Percentiles rank a stretch among this genome's conserved stretches.
phyloP scores from a whole-genome alignment of 2,888 invertebrate species.

The Cerceris rybyensis region DNA sequence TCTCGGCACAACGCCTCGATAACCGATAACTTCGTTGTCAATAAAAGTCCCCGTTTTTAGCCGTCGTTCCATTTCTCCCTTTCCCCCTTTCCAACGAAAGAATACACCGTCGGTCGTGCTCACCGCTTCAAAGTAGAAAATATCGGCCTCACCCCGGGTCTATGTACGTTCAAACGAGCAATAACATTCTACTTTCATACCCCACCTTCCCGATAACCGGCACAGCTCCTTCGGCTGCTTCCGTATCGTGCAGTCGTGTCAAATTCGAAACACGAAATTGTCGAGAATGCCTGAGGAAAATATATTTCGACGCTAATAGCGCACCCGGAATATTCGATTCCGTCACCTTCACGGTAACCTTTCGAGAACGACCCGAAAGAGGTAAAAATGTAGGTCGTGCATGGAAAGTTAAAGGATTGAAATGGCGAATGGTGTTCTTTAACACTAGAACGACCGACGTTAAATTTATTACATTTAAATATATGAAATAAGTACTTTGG shows the following conservation, averaged over 20 bases:
- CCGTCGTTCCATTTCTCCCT: not conserved
- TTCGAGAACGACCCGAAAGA: too few relatives aligned
- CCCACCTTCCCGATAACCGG: conserved; percentile 14
- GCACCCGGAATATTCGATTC: too few relatives aligned
- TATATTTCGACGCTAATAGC: too few relatives aligned
- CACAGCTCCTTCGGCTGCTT: not conserved
- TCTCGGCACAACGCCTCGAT: conserved; percentile 27
- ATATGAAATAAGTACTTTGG: too few relatives aligned
- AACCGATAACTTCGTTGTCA: conserved; percentile 44
- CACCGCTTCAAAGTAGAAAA: conserved; percentile 41
- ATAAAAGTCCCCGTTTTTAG: conserved; percentile 30
- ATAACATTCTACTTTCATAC: conserved; percentile 54
- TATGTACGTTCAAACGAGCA: conserved; percentile 40
- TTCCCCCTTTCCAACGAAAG: conserved; percentile 10
- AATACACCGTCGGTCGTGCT: conserved; percentile 12
- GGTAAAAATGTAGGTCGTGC: too few relatives aligned
- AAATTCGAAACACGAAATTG: too few relatives aligned
- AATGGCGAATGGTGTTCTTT: too few relatives aligned
- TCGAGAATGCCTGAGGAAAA: too few relatives aligned
- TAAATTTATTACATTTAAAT: too few relatives aligned
- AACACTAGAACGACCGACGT: too few relatives aligned
- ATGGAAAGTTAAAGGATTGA: too few relatives aligned
- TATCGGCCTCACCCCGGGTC: conserved; percentile 24
- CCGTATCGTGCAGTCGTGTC: not conserved
- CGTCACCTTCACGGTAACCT: too few relatives aligned